Conservation (phyloP, 2,113 vertebrate species). For the Phoenicopterus ruber region DNA sequence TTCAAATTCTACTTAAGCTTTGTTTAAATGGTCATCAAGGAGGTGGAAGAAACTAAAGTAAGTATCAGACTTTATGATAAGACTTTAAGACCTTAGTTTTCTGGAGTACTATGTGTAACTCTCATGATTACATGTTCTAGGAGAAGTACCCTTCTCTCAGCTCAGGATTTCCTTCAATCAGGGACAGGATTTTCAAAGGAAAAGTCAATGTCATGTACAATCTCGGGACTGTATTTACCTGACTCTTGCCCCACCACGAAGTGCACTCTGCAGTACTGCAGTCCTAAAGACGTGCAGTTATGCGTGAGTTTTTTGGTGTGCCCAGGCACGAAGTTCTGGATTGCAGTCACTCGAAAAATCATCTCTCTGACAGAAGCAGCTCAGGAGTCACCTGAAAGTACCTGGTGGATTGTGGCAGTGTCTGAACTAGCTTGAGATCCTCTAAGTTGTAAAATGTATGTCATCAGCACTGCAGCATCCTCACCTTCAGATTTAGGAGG, state of each 20-base stretch:
- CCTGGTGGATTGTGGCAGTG: background rate
- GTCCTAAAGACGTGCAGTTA: background rate
- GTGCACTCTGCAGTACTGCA: background rate
- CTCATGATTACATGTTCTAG: background rate
- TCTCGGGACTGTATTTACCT: background rate
- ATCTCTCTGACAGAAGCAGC: background rate
- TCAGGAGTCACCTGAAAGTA: background rate
- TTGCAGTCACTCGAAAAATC: background rate
- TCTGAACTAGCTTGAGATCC: background rate
- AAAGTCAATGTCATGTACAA: background rate
- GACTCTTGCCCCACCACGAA: background rate
- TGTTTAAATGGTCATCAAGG: background rate
- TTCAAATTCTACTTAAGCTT: background rate
- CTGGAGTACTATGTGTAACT: background rate
- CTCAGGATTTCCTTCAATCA: background rate
- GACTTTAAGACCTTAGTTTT: background rate
- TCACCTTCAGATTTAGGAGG: background rate
- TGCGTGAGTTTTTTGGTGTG: no score
- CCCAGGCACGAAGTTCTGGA: no score
- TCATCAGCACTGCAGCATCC: background rate
- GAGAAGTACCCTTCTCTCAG: background rate
- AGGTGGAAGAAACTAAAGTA: background rate
- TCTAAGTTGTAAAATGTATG: accelerated
- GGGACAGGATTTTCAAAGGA: background rate
- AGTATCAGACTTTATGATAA: background rate